Evolutionary conservation across 2,888 invertebrate species (phyloP), one percentile per base, ranked within the genome.

Genomic region (Thymelicus sylvestris): DNA sequence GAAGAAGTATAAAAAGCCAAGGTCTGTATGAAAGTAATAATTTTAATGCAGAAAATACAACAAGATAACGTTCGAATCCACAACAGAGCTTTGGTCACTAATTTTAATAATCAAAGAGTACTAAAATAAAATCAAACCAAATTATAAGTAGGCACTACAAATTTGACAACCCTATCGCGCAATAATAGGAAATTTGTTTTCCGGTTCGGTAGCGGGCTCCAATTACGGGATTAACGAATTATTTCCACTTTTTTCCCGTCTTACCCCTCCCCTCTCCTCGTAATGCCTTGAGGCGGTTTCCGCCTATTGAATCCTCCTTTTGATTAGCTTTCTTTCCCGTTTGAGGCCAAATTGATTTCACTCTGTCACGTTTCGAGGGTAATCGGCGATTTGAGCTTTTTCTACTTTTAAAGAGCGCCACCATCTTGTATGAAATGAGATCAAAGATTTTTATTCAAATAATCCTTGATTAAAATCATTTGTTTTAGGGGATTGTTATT

Each of bases 181-280:
- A 91, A 91, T 94, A 92, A 93, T 93, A 88, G 93, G 90, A 92
- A 94, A 94, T 93, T 94, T 93, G 93, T 93, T 92, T 93, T 94
- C 94, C 94, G 94, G 94, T 94, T 94, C 94, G 93, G 92, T 94
- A 89, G 92, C 93, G 89, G 85, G 89, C 84, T 87, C 88, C 92
- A 92, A 92, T 91, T 93, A 92, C 92, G 90, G 82, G 90, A 94
- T 94, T 94, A 94, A 92, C 87, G 90, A 93, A 93, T 93, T 94
- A 93, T 93, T 93, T 93, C 92, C 92, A 93, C 92, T 91, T 92
- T 93, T 86, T 92, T 90, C 85, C 80, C 78, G 78, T 77, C 80
- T 72, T 80, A 77, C 81, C 78, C 86, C 88, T 39, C 24, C 79
- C 74, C 79, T 78, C 78, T n/a, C 81, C 72, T 79, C 74, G 83